Evolutionary conservation across 2,888 invertebrate species (phyloP), one percentile per base, ranked within the genome.

Genomic region (Dryadula phaetusa): DNA sequence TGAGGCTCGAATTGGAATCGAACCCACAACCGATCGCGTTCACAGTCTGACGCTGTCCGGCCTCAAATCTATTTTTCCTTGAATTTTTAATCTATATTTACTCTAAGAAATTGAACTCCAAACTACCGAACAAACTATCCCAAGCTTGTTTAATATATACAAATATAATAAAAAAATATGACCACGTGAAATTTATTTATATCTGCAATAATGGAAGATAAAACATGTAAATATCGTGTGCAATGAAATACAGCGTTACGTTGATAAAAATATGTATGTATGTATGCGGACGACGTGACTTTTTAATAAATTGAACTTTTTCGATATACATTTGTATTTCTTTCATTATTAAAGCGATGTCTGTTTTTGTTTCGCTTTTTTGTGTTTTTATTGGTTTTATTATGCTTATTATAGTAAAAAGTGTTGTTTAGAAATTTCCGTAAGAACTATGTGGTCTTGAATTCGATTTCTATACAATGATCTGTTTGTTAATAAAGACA

Each of bases 251-350:
- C 8, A n/a, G 16, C 32, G 5, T 37, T 37, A 37, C 37, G 37
- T 37, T 37, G 37, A 37, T 37, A 37, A 37, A 37, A 37, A 37
- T 28, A 2, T 28, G 28, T 18, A 60, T 7, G 16, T 25, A 8
- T 22, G 22, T 12, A 20, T 42, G 58, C 42, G 20, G 25, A 7
- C 22, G 16, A 44, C 58, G 42, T 25, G 25, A 10, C 6, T 42
- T 60, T 52, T 44, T 18, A 44, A 60, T 60, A 32, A 44, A 60
- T 60, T 60, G 8, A 60, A 60, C 44, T 44, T 22, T 60, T 60
- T 16, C 28, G 14, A 60, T 44, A 12, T 3, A 28, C 44, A 8
- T n/a, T n/a, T n/a, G n/a, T n/a, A 28, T 28, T 60, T 28, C 28
- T 28, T 28, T 60, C 16, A 18, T 44, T 44, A 56, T 25, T 18